phyloP scores from a whole-genome alignment of 1,140 invertebrate species.

The Hermatobates lingyangjiaoensis region DNA sequence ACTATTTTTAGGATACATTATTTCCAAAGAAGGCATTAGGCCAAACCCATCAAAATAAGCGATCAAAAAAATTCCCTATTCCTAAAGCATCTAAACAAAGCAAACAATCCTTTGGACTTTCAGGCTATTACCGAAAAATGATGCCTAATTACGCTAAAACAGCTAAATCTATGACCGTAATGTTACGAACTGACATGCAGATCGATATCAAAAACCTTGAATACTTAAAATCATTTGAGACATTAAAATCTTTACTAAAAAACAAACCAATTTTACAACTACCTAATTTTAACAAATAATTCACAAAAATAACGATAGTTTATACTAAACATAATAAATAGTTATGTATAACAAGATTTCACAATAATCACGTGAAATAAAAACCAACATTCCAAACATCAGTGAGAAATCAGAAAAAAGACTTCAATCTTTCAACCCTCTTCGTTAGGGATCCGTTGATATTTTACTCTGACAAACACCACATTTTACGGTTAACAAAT shows the following conservation, averaged over 20 bases:
- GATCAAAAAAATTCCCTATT: neutral
- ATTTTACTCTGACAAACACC: no score
- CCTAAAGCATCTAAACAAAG: constrained; percentile 24
- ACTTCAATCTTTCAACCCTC: no score
- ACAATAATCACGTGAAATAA: no score
- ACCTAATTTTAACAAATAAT: constrained; percentile 21
- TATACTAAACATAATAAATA: no score
- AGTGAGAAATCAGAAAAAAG: no score
- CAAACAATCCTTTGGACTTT: constrained; percentile 25
- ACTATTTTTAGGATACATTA: constrained; percentile 25
- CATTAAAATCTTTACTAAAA: neutral
- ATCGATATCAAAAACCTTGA: neutral
- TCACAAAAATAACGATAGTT: constrained; percentile 23
- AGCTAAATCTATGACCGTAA: constrained; percentile 20
- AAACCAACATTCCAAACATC: no score
- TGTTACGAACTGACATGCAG: constrained; percentile 20
- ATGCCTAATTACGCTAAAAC: constrained; percentile 21
- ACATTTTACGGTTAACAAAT: no score
- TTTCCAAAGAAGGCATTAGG: constrained; percentile 23
- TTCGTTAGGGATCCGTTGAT: no score
- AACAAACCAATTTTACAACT: constrained; percentile 22
- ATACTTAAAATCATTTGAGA: neutral
- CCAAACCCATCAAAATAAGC: constrained; percentile 25
- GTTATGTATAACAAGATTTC: no score
- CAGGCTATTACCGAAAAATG: constrained; percentile 25